Evolutionary conservation across 2,888 invertebrate genomes (phyloP), one percentile per base, ranked within the genome.

Genomic region (Lasioglossum marginatum): DNA sequence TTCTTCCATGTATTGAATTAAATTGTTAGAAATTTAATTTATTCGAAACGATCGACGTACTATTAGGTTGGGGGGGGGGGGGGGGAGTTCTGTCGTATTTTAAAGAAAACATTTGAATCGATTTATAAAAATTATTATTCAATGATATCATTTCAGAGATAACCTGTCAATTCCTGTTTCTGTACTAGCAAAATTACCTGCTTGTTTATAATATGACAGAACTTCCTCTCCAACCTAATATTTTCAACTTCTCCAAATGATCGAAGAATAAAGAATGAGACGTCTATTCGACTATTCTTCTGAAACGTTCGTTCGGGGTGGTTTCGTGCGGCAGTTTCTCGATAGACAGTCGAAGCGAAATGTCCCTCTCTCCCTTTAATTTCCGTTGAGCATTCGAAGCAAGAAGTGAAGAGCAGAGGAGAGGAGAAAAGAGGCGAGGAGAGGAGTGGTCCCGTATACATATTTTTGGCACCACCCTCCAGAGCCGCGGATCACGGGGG

Each of bases 381-480:
- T 31, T 63, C 31, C 63, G 63, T 63, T 31, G 63, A 63, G 63
- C 6, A 31, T 63, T 16, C 63, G 31, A 10, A 52, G 52, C 23
- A 19, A 48, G 2, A 6, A 48, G 19, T 2, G 48, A 48, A 6
- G 52, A n/a, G n/a, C n/a, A n/a, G n/a, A 52, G 52, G 52, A 52
- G 52, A 1, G 23, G 27, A 14, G 60, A 0, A 14, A 4, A 12
- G 27, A 14, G 10, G 23, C 19, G 68, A 68, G 19, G 68, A 68
- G 66, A 34, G 66, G 66, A 63, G 63, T 5, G 63, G 34, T 19
- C 40, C 68, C 52, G 68, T 68, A 68, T 3, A 68, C 68, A 68
- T 68, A 68, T 68, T 68, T 68, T 68, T 68, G 68, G 68, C 68
- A 37, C 34, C 68, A 68, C 68, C 68, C 68, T 40, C n/a, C 68